Conservation (phyloP, 2,113 vertebrate genomes). For the Plecturocebus donacophilus region DNA sequence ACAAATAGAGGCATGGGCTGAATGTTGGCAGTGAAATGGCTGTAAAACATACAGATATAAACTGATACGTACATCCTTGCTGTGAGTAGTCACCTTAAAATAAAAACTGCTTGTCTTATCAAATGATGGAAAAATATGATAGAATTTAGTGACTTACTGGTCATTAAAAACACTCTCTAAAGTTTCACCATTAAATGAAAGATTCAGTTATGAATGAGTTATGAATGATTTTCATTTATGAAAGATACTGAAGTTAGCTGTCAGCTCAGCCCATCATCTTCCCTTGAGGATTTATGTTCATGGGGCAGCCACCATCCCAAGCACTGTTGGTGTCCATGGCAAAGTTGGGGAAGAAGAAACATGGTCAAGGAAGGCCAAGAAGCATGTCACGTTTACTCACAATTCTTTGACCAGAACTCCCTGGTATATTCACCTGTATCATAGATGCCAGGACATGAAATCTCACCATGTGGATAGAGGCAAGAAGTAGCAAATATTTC, state of each 20-base stretch:
- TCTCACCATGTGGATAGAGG: not conserved
- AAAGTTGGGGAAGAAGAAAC: too few relatives aligned
- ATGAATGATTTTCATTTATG: too few relatives aligned
- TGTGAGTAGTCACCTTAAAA: not conserved
- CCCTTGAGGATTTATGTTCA: not conserved
- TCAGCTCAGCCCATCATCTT: not conserved
- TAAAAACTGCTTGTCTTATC: not conserved
- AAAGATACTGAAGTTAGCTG: not conserved
- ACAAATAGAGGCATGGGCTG: not conserved
- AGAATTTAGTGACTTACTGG: not conserved
- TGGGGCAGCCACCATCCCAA: not conserved
- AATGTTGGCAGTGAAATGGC: not conserved
- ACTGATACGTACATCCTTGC: not conserved
- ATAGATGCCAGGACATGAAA: not conserved
- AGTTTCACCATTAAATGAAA: not conserved
- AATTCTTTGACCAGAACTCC: too few relatives aligned
- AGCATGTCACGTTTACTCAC: not conserved
- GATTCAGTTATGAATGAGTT: not conserved
- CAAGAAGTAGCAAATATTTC: not conserved
- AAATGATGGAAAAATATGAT: not conserved
- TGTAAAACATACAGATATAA: not conserved
- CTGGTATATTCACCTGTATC: not conserved
- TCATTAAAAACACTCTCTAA: not conserved
- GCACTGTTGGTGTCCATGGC: not conserved
- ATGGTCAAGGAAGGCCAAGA: not conserved